Percentiles rank a stretch among this genome's conserved stretches.
phyloP scores from a whole-genome alignment of 2,888 invertebrate species.

The Pilophorus perplexus region DNA sequence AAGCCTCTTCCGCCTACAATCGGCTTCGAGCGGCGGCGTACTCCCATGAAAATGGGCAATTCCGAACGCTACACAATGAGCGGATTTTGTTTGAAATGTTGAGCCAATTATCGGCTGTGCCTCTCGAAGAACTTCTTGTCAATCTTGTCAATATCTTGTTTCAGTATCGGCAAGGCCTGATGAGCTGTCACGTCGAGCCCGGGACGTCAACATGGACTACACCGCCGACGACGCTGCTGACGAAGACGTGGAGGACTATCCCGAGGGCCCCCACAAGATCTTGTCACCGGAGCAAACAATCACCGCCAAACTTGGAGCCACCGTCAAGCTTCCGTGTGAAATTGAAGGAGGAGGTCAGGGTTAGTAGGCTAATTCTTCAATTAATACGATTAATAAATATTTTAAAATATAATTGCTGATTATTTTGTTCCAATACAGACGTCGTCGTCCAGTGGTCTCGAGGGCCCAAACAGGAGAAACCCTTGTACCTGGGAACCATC shows the following conservation, averaged over 20 bases:
- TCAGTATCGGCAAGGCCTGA: background rate
- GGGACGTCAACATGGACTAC: no score
- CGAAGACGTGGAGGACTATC: conserved; percentile 2
- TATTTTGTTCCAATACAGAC: conserved; percentile 34
- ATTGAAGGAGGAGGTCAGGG: no score
- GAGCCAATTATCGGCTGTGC: no score
- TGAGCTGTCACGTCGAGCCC: no score
- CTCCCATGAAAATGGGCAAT: no score
- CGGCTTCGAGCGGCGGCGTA: no score
- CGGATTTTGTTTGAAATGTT: no score
- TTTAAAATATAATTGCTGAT: no score
- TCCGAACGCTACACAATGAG: no score
- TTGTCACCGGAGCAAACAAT: conserved; percentile 14
- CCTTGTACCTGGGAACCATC: conserved; percentile 41
- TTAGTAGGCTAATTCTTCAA: no score
- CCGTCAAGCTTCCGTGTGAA: conserved; percentile 45
- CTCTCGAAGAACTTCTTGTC: background rate
- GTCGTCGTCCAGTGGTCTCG: conserved; percentile 42
- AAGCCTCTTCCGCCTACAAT: background rate
- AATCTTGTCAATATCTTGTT: background rate
- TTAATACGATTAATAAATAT: no score
- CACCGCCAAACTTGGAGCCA: conserved; percentile 38
- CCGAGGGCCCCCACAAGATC: conserved; percentile 26
- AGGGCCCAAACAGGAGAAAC: background rate
- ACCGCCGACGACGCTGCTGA: conserved; percentile 43